phyloP scores from a whole-genome alignment of 2,888 invertebrate genomes.

The Phalera bucephala region DNA sequence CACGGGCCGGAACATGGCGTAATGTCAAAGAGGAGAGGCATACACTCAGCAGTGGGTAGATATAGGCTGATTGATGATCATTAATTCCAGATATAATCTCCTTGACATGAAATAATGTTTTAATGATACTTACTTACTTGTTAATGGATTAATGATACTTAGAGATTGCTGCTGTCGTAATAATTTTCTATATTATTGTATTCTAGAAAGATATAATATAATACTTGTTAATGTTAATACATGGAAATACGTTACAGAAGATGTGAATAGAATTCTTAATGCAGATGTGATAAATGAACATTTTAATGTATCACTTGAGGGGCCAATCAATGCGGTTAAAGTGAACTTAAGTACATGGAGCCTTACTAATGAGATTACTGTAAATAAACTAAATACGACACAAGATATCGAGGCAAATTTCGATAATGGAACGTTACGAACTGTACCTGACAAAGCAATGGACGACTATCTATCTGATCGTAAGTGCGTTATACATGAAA shows the following conservation, averaged over 20 bases:
- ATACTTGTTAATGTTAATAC: too few species aligned
- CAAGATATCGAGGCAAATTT: conserved; percentile 4
- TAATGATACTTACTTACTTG: too few species aligned
- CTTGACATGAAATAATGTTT: too few species aligned
- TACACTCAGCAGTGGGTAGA: too few species aligned
- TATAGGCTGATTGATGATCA: too few species aligned
- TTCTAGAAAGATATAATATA: too few species aligned
- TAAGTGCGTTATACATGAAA: conserved; percentile 46
- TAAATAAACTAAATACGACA: conserved; percentile 4
- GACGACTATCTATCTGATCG: conserved; percentile 62
- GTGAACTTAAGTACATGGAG: neutral
- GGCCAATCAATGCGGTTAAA: neutral
- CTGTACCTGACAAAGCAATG: conserved; percentile 17
- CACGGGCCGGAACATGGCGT: too few species aligned
- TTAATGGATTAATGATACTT: too few species aligned
- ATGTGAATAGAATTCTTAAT: neutral
- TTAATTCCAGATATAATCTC: too few species aligned
- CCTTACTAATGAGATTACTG: neutral
- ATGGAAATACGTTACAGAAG: conserved; percentile 1
- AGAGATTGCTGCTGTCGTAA: too few species aligned
- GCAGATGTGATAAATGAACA: neutral
- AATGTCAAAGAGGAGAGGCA: too few species aligned
- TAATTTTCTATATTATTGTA: too few species aligned
- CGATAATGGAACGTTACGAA: conserved; percentile 16
- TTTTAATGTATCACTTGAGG: neutral